Evolutionary conservation across 1,140 invertebrate species (phyloP), one percentile per base, ranked within the genome.

Genomic region (Zaprionus ornatus): DNA sequence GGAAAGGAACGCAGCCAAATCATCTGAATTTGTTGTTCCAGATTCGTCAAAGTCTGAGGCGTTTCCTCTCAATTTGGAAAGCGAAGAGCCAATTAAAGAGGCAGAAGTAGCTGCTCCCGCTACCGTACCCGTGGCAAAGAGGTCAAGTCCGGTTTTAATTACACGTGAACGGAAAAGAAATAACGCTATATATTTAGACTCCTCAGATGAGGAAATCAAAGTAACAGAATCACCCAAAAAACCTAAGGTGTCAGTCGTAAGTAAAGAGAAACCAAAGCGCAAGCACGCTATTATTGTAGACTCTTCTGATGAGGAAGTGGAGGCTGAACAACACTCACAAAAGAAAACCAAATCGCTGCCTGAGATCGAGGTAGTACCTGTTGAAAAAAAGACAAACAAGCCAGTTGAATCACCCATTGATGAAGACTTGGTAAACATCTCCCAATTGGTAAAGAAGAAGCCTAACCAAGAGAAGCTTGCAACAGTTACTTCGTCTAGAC

Each of bases 121-220:
- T 6, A 6, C 40, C n/a, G 40, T n/a, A 45, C 15, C 6, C n/a
- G 40, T 42, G n/a, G 19, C 21, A 17, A 40, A 35, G 5, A 42
- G 32, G 27, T 55, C 25, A 12, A 69, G 37, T 21, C 21, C 27
- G 1, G 37, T 19, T 29, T 25, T 19, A 21, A 55, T 55, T 10
- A 4, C 10, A 4, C 6, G 45, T 3, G 42, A 29, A n/a, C 42
- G 35, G 0, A 79, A 79, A 27, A 62, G 64, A 0, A 65, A 57
- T 25, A 82, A 69, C 37, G 19, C 35, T 1, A 45, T 66, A 6
- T 74, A 52, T 23, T 10, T 82, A 0, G 71, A 80, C 23, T 88
- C 83, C 5, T 75, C 80, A 0, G 84, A 88, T 59, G 80, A 87
- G 1, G 84, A 87, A 10, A 15, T 40, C 3, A 4, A 27, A n/a